Base-by-base conservation (phyloP, 2,797 vertebrate genomes). In the Mionectes olivaceus region DNA sequence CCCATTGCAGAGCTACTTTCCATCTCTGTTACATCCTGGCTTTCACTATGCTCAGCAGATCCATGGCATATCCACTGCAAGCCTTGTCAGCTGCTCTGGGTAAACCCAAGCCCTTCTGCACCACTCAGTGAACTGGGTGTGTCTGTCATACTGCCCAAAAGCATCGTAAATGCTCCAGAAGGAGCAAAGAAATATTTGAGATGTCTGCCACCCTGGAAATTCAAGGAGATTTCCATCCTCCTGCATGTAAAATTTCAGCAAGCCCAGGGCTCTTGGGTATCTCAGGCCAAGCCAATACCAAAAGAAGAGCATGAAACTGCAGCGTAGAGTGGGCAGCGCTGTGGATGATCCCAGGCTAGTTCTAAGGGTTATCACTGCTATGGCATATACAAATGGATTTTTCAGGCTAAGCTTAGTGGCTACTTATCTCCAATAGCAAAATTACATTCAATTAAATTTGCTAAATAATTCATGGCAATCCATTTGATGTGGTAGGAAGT, bases 391-490 rank as follows among this genome's bases (percentile, higher is more conserved):
- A 94, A 91, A 95, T 52, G 71, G 74, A 94, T 94, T 95, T 95
- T 89, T 86, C 67, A 46, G 61, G 27, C 60, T 59, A 61, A 92
- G 37, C 65, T 94, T 82, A 74, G 75, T 50, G 39, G 52, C 77
- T 77, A 65, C 84, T 95, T 94, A 90, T 79, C 78, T 94, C 49
- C 85, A 92, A 44, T 56, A 92, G 74, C 60, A 92, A 95, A 94
- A 96, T 92, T 93, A 90, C 43, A 71, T 87, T 83, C 92, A 83
- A 71, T 96, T 97, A 94, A 65, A 46, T 84, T 55, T 81, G 71
- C 60, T 96, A 94, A 97, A 96, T 96, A 95, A 96, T 96, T 96
- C 76, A 94, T 85, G 71, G 50, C 49, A 56, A 41, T 52, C 8
- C 32, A 47, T 87, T 90, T 81, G 49, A 79, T 46, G 41, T 71